Conservation (phyloP, 2,888 invertebrate species). For the Rapana venosa region DNA sequence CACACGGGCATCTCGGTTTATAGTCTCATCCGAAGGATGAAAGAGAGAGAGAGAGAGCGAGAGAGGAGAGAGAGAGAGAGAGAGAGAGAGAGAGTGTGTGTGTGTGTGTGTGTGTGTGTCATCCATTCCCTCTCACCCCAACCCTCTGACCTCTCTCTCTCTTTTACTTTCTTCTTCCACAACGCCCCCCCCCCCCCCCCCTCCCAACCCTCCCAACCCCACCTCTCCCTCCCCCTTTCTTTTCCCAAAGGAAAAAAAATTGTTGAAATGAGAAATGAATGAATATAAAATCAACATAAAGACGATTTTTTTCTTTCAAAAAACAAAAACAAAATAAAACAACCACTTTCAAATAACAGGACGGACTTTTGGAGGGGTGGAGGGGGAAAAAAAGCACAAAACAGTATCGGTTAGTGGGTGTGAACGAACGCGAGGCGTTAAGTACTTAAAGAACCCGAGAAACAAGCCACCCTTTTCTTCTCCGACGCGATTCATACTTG, state of each 20-base stretch:
- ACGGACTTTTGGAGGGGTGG: not conserved
- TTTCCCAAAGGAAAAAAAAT: too few relatives aligned
- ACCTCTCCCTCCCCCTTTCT: not conserved
- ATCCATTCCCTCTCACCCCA: too few relatives aligned
- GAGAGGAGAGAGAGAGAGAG: not conserved
- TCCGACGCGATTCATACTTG: conserved; percentile 18
- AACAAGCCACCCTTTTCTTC: conserved; percentile 1
- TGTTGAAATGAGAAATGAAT: not conserved
- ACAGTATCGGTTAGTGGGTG: conserved; percentile 25
- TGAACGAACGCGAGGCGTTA: not conserved
- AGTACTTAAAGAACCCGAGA: not conserved
- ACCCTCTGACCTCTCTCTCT: not conserved
- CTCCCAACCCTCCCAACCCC: not conserved
- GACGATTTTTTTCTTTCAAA: not conserved
- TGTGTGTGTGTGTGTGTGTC: too few relatives aligned
- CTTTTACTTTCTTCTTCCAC: not conserved
- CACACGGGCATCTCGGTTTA: too few relatives aligned
- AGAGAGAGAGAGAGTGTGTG: not conserved
- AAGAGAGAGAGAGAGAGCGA: not conserved
- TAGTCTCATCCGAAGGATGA: too few relatives aligned
- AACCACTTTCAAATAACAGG: not conserved
- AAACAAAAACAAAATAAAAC: not conserved
- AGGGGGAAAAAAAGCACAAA: not conserved
- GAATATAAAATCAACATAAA: not conserved
- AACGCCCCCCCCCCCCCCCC: not conserved